Base-by-base conservation (phyloP, 2,797 vertebrate species). In the Cyclopterus lumpus region DNA sequence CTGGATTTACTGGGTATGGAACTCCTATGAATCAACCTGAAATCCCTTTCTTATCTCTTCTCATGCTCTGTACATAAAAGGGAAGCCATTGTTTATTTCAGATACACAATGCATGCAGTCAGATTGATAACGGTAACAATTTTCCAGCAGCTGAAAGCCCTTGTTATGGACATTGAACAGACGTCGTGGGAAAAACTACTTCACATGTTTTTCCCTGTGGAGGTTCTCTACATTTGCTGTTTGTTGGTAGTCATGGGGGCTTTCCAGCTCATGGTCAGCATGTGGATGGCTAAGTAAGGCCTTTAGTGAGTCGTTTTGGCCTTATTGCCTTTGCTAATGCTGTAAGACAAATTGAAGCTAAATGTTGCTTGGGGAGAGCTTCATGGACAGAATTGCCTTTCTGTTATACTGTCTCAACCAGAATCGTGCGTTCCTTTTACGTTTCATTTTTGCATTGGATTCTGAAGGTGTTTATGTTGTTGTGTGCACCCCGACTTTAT, bases 221-320 rank as follows among this genome's bases (percentile, higher is more conserved):
- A 74, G 28, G n/a, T 54, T 71, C 8, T 72, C 61, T 61, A 15
- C 26, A 28, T 67, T 80, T 63, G 4, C 42, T 58, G 34, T 20
- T 75, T 58, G 34, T 22, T 75, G 40, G 71, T 65, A 38, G 62
- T 84, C 72, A 65, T 75, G 72, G 42, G 82, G 77, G 65, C 71
- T 89, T 88, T 86, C 80, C 86, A 85, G 22, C n/a, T 61, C 26
- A 67, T 68, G 61, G 38, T 77, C 64, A 73, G n/a, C 16, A 68
- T 61, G 63, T 75, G 26, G 32, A 60, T 60, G 36, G 66, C n/a
- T 73, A 67, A 77, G 28, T 61, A 54, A 49, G 30, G 20, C 26
- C 51, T 68, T 65, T 51, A 64, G 8, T 83, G 75, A 75, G 67
- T 84, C 77, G 88, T 78, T 57, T 55, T 51, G 28, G 12, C 34